Conservation (phyloP, 2,888 invertebrate species). For the Folsomia manolachei region DNA sequence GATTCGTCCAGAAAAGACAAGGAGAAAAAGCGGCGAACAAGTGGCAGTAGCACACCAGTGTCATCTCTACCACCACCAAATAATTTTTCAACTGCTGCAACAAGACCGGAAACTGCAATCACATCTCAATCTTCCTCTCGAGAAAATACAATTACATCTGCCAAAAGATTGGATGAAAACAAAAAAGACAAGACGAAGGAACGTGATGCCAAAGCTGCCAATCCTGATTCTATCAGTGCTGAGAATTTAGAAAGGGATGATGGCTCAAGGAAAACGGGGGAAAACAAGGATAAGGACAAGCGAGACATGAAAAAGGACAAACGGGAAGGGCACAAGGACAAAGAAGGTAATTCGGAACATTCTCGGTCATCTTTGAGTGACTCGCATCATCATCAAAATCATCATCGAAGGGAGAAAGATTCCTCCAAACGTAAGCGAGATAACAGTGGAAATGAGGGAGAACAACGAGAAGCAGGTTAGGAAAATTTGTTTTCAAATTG, state of each 20-base stretch:
- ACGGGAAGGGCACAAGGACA: conserved; percentile 39
- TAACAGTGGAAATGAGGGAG: conserved; percentile 42
- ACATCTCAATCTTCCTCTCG: conserved; percentile 34
- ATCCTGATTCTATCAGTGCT: not conserved
- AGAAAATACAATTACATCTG: conserved; percentile 51
- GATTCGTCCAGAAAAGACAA: conserved; percentile 43
- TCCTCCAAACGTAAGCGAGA: conserved; percentile 44
- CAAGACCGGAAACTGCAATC: conserved; percentile 34
- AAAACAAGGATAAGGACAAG: conserved; percentile 39
- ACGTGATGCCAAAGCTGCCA: conserved; percentile 45
- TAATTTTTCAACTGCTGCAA: not conserved
- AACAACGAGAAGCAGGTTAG: not conserved
- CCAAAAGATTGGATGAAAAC: conserved; percentile 52
- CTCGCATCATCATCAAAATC: conserved; percentile 34
- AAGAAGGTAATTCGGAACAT: conserved; percentile 26
- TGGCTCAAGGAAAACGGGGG: conserved; percentile 46
- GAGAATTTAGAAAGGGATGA: conserved; percentile 32
- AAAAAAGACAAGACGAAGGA: conserved; percentile 54
- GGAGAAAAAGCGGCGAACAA: conserved; percentile 42
- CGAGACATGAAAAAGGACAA: conserved; percentile 40
- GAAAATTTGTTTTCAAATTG: not conserved
- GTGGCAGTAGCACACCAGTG: conserved; percentile 40
- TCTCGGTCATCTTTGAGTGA: conserved; percentile 35
- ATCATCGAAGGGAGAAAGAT: conserved; percentile 43
- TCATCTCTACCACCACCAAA: conserved; percentile 8